Evolutionary conservation across 2,113 vertebrate species (phyloP).

Genomic region (Gambusia holbrooki): DNA sequence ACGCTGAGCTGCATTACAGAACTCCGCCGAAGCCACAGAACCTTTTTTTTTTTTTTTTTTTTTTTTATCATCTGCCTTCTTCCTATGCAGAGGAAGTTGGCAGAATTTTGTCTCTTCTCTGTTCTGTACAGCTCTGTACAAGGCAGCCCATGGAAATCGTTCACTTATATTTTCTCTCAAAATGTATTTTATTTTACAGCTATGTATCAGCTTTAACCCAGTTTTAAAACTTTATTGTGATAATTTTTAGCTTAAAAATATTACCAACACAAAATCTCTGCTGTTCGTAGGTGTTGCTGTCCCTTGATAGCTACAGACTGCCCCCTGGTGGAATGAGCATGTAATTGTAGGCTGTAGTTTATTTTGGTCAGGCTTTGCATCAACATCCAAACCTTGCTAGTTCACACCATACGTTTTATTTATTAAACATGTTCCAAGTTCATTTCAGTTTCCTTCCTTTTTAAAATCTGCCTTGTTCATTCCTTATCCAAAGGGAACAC

Average conservation of each 20-base stretch:
- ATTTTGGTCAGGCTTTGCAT: neutral
- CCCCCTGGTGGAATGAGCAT: conserved; percentile 59
- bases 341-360: neutral
- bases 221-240: neutral
- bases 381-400: too few species aligned
- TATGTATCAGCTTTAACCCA: neutral
- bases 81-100: conserved; percentile 59
- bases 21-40: too few species aligned
- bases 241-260: conserved; percentile 7
- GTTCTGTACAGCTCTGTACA: conserved; percentile 1
- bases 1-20: too few species aligned
- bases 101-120: conserved; percentile 39
- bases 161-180: neutral
- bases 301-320: conserved; percentile 41
- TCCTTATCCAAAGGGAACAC: too few species aligned
- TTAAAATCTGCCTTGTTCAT: too few species aligned
- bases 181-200: neutral
- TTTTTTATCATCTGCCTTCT: conserved; percentile 71
- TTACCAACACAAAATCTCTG: neutral
- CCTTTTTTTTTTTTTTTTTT: conserved; percentile 72
- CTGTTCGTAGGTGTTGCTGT: neutral
- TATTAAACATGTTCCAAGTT: too few species aligned
- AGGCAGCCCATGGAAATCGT: conserved; percentile 4
- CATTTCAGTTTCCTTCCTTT: too few species aligned
- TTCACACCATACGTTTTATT: too few species aligned